These are phyloP conservation scores for Myotis planiceps DNA, from an alignment of 2,797 vertebrate genomes.

Conservation along the genomic window DNA sequence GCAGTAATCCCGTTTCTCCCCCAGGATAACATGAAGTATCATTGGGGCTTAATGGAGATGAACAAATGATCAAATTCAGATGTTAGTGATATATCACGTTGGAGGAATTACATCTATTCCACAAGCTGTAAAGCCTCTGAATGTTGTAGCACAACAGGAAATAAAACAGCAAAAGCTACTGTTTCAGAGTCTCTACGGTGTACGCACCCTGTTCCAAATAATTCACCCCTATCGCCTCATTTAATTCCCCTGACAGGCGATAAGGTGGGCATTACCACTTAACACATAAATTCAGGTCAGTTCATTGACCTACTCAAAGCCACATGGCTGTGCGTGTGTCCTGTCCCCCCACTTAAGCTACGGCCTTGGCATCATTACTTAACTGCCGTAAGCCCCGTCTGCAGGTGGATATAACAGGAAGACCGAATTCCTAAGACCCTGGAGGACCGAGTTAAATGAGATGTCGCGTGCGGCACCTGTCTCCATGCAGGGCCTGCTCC, in stretches of 20 bases:
- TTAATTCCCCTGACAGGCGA: not conserved
- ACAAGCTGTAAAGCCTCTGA: slow-evolving; percentile 53
- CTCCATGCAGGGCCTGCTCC: not conserved
- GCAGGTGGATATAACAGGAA: not conserved
- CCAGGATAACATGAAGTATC: slow-evolving; percentile 59
- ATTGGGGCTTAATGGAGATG: slow-evolving; percentile 61
- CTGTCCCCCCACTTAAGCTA: not conserved
- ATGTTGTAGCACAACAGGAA: slow-evolving; percentile 35
- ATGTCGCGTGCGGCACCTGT: not conserved
- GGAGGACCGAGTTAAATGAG: not conserved
- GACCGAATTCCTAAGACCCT: not conserved
- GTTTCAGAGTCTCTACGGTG: not conserved
- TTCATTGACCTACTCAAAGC: not conserved
- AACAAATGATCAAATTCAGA: slow-evolving; percentile 66
- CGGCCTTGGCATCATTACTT: not conserved
- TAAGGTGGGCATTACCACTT: not conserved
- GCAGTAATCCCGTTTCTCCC: slow-evolving; percentile 47
- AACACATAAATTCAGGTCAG: not conserved
- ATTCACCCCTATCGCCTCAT: not conserved
- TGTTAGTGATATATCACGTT: slow-evolving; percentile 14
- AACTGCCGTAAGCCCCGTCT: not conserved
- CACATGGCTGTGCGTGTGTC: not conserved
- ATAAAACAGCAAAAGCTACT: not conserved
- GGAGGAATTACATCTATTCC: slow-evolving; percentile 10
- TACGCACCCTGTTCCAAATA: not conserved